Base-by-base conservation (phyloP, 2,888 invertebrate species). In the Scaptomyza caliginosa region DNA sequence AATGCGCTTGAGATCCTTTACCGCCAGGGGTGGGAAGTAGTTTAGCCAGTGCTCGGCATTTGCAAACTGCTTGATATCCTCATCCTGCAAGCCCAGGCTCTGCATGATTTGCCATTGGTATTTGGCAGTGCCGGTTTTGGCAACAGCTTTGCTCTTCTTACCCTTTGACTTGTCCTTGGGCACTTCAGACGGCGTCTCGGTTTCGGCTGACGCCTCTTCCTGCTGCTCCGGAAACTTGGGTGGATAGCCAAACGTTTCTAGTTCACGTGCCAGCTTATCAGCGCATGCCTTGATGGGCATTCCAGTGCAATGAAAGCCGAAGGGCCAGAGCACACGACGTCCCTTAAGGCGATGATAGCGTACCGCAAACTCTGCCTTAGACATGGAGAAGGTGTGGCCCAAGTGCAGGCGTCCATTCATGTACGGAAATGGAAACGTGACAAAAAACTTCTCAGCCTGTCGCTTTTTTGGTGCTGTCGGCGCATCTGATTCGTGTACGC, bases 281-380 rank as follows among this genome's bases (percentile, higher is more conserved):
- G 99, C 97, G 92, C 99, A 99, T 0, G 99, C 99, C 92, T 99
- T 99, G 65, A 99, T 99, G 0, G 99, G 99, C 99, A 99, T 99
- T 42, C 99, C 99, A 19, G 99, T 99, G 89, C 99, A 99, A 91
- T 99, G 99, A 82, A 99, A 96, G 3, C 98, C 99, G 92, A 99
- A 99, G 11, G 99, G 99, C 92, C 99, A 99, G 7, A 99, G 93
- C 10, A 96, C 96, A 84, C 93, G 94, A 89, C 96, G 97, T 0
- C 99, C 99, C 91, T 96, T 95, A 49, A 99, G 91, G n/a, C 98
- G 94, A 73, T 99, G 94, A 91, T 96, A 99, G 43, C 99, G 95
- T 55, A 95, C 94, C 11, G 98, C 96, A 93, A 98, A 99, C 96
- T 99, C 99, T 90, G 98, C 98, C 93, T 99, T 99, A 7, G 98